A percentile compares a stretch with the other conserved stretches of the same genome.
These are phyloP conservation scores for Daktulosphaira vitifoliae DNA, from an alignment of 1,140 invertebrate species.

Conservation along the genomic window DNA sequence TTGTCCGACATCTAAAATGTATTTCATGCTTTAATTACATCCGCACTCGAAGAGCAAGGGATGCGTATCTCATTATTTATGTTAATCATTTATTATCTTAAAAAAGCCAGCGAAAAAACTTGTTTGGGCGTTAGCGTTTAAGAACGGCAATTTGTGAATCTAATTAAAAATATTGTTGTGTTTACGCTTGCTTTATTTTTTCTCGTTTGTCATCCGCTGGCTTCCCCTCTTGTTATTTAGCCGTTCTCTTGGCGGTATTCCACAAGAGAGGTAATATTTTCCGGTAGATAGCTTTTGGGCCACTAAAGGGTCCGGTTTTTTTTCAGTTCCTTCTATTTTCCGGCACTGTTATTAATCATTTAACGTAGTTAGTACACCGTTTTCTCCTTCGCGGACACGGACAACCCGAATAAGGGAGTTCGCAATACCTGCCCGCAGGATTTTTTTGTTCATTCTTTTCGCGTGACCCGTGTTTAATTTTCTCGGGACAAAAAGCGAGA, in stretches of 20 bases:
- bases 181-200: constrained; percentile 23
- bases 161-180: constrained; percentile 32
- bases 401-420: not conserved
- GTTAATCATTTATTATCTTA: constrained; percentile 26
- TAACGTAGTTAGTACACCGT: constrained; percentile 28
- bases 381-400: not conserved
- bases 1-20: too few relatives aligned
- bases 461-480: not conserved
- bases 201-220: not conserved
- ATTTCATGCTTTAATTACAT: too few relatives aligned
- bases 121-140: constrained; percentile 13
- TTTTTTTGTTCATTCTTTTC: not conserved
- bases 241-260: constrained; percentile 26
- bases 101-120: constrained; percentile 12
- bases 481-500: constrained; percentile 15
- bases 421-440: constrained; percentile 6
- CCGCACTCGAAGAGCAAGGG: not conserved
- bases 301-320: constrained; percentile 23
- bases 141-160: constrained; percentile 14
- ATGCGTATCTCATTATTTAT: constrained; percentile 15
- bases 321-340: constrained; percentile 13
- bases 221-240: not conserved
- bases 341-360: constrained; percentile 30
- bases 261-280: constrained; percentile 33
- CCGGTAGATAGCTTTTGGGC: constrained; percentile 33